Evolutionary conservation across 1,140 invertebrate genomes (phyloP), one percentile per base, ranked within the genome.

Genomic region (Lucilia sericata): DNA sequence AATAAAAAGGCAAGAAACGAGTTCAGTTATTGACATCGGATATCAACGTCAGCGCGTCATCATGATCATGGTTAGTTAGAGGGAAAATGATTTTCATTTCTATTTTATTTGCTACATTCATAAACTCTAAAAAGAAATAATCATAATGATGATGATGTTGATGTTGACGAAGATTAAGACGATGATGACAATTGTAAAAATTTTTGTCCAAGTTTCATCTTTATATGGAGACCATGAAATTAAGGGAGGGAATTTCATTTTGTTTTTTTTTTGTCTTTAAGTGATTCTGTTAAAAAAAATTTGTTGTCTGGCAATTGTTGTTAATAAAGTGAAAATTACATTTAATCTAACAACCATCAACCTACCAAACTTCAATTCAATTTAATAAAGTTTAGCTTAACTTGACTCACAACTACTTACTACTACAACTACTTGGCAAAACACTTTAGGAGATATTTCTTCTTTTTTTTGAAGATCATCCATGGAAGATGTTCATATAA

Each of bases 1-100:
- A 55, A 55, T n/a, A 55, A 55, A 51, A 55, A 55, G 17, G 17
- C 51, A 55, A 55, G 51, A 55, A 55, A 55, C 51, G 51, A 55
- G 65, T 70, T 70, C 60, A 70, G 13, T 70, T 70, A 70, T 70
- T 70, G 60, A 17, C 60, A 70, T 70, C 19, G 19, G 21, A 21
- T 70, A 21, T 70, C 65, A 70, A 17, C 51, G 42, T 60, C 65
- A 70, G n/a, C 65, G 10, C n/a, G 12, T 55, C 51, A 55, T 55
- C n/a, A 21, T 70, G 21, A 19, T 70, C 65, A 19, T 25, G 4
- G 10, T 70, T 70, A 70, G 65, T 19, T 19, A 13, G 51, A 70
- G 3, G 21, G 65, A 25, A 70, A 70, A 70, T 19, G 65, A 70
- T 70, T 70, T 70, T 19, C 65, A 19, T 70, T 70, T 55, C 17